Percentiles rank a stretch among this genome's conserved stretches.
Evolutionary conservation across 92 coral and sea anemone genomes (phyloP).

Genomic region (Hydrozoanthus gracilis): DNA sequence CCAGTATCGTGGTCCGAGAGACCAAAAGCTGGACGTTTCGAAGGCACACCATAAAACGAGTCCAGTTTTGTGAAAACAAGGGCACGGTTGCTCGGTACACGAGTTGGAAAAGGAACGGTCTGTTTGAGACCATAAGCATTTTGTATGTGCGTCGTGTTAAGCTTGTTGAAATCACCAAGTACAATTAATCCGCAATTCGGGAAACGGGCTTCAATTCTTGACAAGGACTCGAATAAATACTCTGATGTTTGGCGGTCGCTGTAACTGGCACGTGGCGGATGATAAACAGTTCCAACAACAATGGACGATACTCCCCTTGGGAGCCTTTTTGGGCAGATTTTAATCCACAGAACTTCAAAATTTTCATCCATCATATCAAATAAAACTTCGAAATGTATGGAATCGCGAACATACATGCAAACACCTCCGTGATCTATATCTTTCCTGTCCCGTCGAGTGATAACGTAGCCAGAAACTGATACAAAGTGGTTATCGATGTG

Average conservation of each 20-base stretch:
- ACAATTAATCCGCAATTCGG: neutral
- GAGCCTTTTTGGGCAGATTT: constrained; percentile 1
- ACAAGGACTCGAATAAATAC: constrained; percentile 34
- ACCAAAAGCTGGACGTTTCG: neutral
- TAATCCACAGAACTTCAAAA: neutral
- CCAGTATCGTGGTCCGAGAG: constrained; percentile 18
- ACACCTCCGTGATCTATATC: too few relatives aligned
- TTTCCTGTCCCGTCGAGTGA: too few relatives aligned
- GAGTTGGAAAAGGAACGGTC: constrained; percentile 4
- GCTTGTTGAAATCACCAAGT: constrained; percentile 19
- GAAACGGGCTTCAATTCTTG: constrained; percentile 3
- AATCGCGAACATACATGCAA: too few relatives aligned
- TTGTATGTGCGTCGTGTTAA: neutral
- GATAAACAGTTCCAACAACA: too few relatives aligned
- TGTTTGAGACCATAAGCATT: constrained; percentile 16
- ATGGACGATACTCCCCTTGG: too few relatives aligned
- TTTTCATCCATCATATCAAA: too few relatives aligned
- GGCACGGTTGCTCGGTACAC: neutral
- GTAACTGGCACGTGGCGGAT: too few relatives aligned
- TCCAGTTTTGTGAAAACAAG: neutral
- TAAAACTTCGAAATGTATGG: too few relatives aligned
- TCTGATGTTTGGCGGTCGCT: too few relatives aligned
- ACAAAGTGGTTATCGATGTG: neutral
- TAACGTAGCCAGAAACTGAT: neutral
- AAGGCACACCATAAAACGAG: constrained; percentile 44